Evolutionary conservation across 2,797 vertebrate genomes (phyloP).

Genomic region (Brachyrhaphis roseni): DNA sequence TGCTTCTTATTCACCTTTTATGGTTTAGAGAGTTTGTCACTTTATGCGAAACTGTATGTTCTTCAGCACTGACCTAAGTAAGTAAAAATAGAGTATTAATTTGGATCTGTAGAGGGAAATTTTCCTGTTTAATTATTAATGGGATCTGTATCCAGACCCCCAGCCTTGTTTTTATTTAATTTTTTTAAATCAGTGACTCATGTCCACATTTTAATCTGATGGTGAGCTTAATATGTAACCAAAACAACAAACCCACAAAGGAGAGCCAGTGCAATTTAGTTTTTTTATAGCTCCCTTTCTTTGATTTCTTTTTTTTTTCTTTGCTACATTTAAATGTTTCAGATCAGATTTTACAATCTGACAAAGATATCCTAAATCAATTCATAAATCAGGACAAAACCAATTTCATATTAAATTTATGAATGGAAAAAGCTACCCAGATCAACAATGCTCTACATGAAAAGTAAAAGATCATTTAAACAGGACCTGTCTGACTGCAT

Average conservation of each 20-base stretch:
- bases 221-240: constrained; percentile 5
- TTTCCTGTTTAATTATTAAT: background rate
- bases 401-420: background rate
- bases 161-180: background rate
- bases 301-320: background rate
- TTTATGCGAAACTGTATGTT: background rate
- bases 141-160: background rate
- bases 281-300: background rate
- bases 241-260: background rate
- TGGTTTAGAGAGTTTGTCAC: background rate
- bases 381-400: background rate
- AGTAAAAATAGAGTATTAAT: background rate
- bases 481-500: background rate
- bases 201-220: background rate
- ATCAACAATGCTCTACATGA: background rate
- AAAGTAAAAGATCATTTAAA: background rate
- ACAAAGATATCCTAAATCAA: background rate
- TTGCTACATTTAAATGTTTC: background rate
- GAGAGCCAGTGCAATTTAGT: background rate
- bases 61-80: background rate
- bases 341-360: background rate
- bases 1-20: background rate
- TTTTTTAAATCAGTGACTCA: background rate
- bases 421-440: background rate
- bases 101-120: constrained; percentile 6